Conservation (phyloP, 2,113 vertebrate genomes). For the Thalassoma bifasciatum region DNA sequence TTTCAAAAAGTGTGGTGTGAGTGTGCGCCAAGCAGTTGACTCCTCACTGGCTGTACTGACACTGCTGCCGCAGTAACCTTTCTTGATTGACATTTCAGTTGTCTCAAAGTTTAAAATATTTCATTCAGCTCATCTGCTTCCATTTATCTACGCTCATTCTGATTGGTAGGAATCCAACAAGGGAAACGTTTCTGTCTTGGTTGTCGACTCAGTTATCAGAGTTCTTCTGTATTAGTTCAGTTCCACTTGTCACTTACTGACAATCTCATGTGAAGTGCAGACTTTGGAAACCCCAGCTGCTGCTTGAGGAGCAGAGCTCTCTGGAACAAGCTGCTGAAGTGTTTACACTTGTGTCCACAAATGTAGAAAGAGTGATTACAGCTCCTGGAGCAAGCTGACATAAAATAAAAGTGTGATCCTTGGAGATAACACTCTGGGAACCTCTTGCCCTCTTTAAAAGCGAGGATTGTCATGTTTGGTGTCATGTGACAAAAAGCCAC, state of each 20-base stretch:
- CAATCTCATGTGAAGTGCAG: neutral
- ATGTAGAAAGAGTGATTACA: slow-evolving; percentile 27
- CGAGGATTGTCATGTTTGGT: slow-evolving; percentile 29
- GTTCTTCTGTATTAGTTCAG: neutral
- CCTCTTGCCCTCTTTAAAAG: slow-evolving; percentile 33
- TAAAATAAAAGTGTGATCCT: slow-evolving; percentile 41
- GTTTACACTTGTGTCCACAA: slow-evolving; percentile 49
- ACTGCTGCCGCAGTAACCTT: neutral
- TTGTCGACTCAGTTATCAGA: slow-evolving; percentile 1
- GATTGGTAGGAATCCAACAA: neutral
- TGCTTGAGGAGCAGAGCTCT: slow-evolving; percentile 16
- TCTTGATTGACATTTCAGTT: slow-evolving; percentile 6
- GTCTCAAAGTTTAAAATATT: neutral
- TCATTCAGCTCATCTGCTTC: slow-evolving; percentile 14
- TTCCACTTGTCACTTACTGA: neutral
- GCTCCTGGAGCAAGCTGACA: slow-evolving; percentile 29
- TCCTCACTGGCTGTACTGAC: neutral
- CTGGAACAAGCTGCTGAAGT: slow-evolving; percentile 17
- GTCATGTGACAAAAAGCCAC: slow-evolving; percentile 24
- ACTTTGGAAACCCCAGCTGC: slow-evolving; percentile 4
- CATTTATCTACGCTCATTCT: slow-evolving; percentile 5
- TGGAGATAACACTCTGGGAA: slow-evolving; percentile 38
- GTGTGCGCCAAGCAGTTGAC: neutral
- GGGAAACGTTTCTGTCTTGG: neutral
- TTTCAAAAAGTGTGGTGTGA: slow-evolving; percentile 15